phyloP scores from a whole-genome alignment of 2,888 invertebrate species.

The Malacosoma neustria region DNA sequence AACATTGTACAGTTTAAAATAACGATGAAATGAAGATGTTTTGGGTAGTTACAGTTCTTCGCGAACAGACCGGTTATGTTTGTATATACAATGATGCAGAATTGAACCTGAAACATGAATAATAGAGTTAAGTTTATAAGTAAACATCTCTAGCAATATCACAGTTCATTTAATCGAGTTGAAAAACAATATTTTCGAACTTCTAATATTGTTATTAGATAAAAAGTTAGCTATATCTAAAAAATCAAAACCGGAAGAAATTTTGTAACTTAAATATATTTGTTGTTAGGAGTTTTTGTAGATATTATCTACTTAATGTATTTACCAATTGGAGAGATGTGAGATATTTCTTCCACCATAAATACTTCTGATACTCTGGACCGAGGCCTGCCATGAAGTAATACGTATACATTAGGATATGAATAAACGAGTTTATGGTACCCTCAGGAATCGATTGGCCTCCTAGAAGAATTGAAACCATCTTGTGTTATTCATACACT shows the following conservation, averaged over 20 bases:
- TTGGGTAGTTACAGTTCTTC: slow-evolving; percentile 78
- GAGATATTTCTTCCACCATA: slow-evolving; percentile 96
- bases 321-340: slow-evolving; percentile 89
- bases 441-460: slow-evolving; percentile 53
- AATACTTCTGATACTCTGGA: slow-evolving; percentile 86
- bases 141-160: no score
- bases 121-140: no score
- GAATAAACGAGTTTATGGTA: slow-evolving; percentile 86
- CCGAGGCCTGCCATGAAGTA: slow-evolving; percentile 90
- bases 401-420: slow-evolving; percentile 93
- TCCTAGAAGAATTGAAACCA: slow-evolving; percentile 45
- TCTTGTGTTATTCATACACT: no score
- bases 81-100: slow-evolving; percentile 78
- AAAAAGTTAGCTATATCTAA: no score
- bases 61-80: slow-evolving; percentile 69
- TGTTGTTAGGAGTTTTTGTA: no score
- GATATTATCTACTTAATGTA: no score
- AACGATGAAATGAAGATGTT: slow-evolving; percentile 73
- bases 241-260: no score
- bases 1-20: slow-evolving; percentile 77
- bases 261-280: no score
- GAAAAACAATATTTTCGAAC: no score
- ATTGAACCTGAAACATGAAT: slow-evolving; percentile 81
- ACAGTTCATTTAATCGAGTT: no score
- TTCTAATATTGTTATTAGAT: no score